Base-by-base conservation (phyloP, 1,140 invertebrate genomes). In the Aphaenogaster ashmeadi region DNA sequence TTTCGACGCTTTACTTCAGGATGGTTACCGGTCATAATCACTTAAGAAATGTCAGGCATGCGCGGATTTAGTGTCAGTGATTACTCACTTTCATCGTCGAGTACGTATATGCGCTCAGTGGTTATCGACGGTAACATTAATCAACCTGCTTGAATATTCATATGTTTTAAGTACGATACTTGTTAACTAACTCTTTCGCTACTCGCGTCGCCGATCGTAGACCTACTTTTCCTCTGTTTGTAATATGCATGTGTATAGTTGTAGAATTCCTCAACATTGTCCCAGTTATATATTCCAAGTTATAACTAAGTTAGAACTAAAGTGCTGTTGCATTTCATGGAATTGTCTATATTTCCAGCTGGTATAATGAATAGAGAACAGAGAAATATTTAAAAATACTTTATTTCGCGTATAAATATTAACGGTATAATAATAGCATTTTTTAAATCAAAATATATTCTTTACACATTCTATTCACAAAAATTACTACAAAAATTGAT, bases 1-100 rank as follows among this genome's bases (percentile, higher is more conserved):
- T 84, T 27, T 75, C 80, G 69, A 38, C 41, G 72, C 38, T 60
- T 84, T 38, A 60, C 54, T 36, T 27, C 80, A 13, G 54, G 69
- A 74, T 38, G 80, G 27, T 84, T 84, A 62, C 80, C 54, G 69
- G 69, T 84, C 69, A 44, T 84, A 84, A 84, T 84, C 80, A 84
- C 80, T 84, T 84, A 84, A 75, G 80, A 84, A 84, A 84, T 75
- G 80, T 84, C 80, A 84, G 80, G 54, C 56, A 33, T 50, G 41
- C 80, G 80, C 80, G 80, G 69, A 84, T 84, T 84, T 84, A 84
- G 80, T 84, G 80, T 84, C 54, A 84, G 80, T 84, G 80, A 84
- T 84, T 84, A 84, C 56, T 84, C 80, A 84, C 80, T 84, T 84
- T 84, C 80, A 60, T 74, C 80, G 41, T 84, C 9, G 69, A 75